Conservation (phyloP, 1,140 invertebrate species). For the Drosophila mayri region DNA sequence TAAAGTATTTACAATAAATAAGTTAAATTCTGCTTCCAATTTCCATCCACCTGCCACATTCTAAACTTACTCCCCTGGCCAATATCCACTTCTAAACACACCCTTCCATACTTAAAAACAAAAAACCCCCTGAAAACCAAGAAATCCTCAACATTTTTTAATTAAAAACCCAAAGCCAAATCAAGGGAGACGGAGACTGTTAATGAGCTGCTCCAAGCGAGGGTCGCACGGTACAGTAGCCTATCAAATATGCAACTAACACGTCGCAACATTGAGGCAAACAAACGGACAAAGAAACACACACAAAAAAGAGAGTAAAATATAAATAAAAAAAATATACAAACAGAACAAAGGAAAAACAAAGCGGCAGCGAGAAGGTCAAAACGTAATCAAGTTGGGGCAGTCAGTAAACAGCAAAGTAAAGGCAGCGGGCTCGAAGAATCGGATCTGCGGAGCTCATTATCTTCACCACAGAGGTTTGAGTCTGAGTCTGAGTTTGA, state of each 20-base stretch:
- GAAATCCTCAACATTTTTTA: slow-evolving; percentile 44
- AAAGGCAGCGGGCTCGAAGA: slow-evolving; percentile 6
- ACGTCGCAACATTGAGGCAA: slow-evolving; percentile 52
- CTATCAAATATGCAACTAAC: slow-evolving; percentile 79
- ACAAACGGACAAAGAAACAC: slow-evolving; percentile 23
- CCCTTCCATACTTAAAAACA: not conserved
- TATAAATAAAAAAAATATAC: slow-evolving; percentile 17
- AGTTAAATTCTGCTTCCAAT: no score
- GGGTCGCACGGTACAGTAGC: slow-evolving; percentile 58
- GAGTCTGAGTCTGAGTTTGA: slow-evolving; percentile 31
- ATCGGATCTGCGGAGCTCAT: slow-evolving; percentile 32
- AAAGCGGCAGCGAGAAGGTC: slow-evolving; percentile 61
- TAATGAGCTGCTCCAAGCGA: slow-evolving; percentile 64
- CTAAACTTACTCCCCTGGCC: not conserved
- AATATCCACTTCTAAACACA: not conserved
- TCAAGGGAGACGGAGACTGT: slow-evolving; percentile 59
- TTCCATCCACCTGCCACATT: not conserved
- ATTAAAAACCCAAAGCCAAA: slow-evolving; percentile 60
- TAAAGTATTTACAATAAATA: no score
- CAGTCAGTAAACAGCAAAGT: slow-evolving; percentile 34
- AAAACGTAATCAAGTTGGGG: slow-evolving; percentile 71
- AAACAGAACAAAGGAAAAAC: slow-evolving; percentile 28
- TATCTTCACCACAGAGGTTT: slow-evolving; percentile 59
- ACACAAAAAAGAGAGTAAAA: slow-evolving; percentile 2
- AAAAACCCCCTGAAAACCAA: not conserved